These are phyloP conservation scores for Phaethon lepturus DNA, from an alignment of 2,113 vertebrate species.

Conservation along the genomic window DNA sequence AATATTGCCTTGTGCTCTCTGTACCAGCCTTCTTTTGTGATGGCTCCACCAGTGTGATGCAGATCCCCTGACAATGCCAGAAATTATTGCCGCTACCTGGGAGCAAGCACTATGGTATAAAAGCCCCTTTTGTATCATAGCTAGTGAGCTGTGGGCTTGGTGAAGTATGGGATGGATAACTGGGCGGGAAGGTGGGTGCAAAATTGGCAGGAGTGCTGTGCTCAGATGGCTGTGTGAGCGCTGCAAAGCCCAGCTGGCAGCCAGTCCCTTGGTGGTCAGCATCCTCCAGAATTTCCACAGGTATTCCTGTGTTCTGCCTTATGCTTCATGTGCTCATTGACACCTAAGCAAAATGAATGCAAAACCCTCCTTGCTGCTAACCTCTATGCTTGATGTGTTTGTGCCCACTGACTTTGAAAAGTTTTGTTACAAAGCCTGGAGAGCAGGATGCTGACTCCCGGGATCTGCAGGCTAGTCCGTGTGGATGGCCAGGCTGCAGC, in stretches of 20 bases:
- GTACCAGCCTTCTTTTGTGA: neutral
- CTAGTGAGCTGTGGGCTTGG: neutral
- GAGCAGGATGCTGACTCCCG: neutral
- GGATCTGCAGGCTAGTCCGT: neutral
- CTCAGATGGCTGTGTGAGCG: neutral
- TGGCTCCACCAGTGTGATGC: neutral
- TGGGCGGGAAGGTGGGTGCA: neutral
- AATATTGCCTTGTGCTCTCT: neutral
- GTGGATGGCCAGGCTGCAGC: rapidly evolving
- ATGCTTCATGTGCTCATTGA: neutral
- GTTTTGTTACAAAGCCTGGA: neutral
- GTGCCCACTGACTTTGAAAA: neutral
- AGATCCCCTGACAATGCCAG: neutral
- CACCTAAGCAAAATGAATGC: neutral
- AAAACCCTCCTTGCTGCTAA: neutral
- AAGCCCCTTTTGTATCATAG: neutral
- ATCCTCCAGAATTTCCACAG: neutral
- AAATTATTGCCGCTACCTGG: neutral
- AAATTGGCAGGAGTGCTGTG: neutral
- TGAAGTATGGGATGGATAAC: neutral
- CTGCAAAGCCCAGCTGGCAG: neutral
- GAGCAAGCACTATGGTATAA: neutral
- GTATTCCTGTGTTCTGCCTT: neutral
- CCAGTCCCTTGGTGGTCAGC: neutral
- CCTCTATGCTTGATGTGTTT: rapidly evolving